phyloP scores from a whole-genome alignment of 2,797 vertebrate species.

The Sebastes oblongus region DNA sequence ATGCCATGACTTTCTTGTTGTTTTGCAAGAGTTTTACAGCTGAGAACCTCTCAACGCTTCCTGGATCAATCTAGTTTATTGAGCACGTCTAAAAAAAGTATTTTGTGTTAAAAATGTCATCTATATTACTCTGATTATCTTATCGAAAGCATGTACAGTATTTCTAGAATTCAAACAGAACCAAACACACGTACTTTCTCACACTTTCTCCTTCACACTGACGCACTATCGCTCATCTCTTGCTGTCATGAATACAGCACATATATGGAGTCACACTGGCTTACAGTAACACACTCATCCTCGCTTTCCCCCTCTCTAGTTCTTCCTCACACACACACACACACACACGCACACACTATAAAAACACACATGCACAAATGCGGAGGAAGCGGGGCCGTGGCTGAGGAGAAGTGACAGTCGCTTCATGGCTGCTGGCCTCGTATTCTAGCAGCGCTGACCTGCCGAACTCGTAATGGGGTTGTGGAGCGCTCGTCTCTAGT shows the following conservation, averaged over 20 bases:
- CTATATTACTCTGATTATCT: neutral
- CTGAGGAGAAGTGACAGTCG: slow-evolving; percentile 73
- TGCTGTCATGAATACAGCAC: slow-evolving; percentile 21
- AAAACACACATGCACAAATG: slow-evolving; percentile 38
- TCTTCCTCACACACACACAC: slow-evolving; percentile 8
- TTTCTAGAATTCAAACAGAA: neutral
- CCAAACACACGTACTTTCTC: neutral
- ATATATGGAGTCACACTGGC: slow-evolving; percentile 18
- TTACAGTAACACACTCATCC: slow-evolving; percentile 10
- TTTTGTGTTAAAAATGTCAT: neutral
- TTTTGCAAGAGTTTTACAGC: neutral
- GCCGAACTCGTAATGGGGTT: slow-evolving; percentile 58
- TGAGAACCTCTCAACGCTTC: neutral
- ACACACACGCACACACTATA: slow-evolving; percentile 9
- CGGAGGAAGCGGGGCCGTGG: slow-evolving; percentile 23
- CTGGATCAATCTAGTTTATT: neutral
- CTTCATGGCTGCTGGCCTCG: slow-evolving; percentile 66
- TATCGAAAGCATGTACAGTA: too few species aligned
- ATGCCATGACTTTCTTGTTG: neutral
- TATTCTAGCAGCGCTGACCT: slow-evolving; percentile 44
- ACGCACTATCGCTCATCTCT: neutral
- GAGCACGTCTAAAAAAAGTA: neutral
- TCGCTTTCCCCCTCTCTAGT: neutral
- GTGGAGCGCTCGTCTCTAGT: slow-evolving; percentile 51
- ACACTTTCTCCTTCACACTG: neutral